phyloP scores from a whole-genome alignment of 2,113 vertebrate genomes.

The Syngnathoides biaculeatus region DNA sequence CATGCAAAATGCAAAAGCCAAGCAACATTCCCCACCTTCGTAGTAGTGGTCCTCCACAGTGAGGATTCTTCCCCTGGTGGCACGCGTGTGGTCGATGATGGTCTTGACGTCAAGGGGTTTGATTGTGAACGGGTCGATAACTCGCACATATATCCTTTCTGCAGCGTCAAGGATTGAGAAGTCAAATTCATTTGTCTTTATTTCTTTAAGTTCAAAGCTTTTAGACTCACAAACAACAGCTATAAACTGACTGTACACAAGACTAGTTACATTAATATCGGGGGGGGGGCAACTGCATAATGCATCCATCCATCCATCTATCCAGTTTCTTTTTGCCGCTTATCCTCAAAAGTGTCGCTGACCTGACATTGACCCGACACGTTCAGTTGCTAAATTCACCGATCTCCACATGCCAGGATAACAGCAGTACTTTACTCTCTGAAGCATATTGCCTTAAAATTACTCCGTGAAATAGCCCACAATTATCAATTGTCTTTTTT shows the following conservation, averaged over 20 bases:
- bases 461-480: too few relatives aligned
- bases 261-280: neutral
- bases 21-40: constrained; percentile 75
- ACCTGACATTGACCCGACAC: too few relatives aligned
- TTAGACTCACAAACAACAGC: neutral
- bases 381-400: too few relatives aligned
- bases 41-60: constrained; percentile 94
- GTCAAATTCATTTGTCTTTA: neutral
- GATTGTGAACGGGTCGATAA: constrained; percentile 91
- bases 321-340: too few relatives aligned
- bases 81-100: constrained; percentile 83
- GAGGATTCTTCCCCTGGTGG: constrained; percentile 86
- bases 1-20: constrained; percentile 37
- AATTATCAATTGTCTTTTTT: too few relatives aligned
- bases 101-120: constrained; percentile 90
- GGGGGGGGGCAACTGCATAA: too few relatives aligned
- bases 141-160: constrained; percentile 84
- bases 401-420: too few relatives aligned
- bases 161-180: constrained; percentile 24
- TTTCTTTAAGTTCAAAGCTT: neutral
- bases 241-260: neutral
- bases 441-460: too few relatives aligned
- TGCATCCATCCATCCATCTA: too few relatives aligned
- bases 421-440: too few relatives aligned
- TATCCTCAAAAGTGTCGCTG: too few relatives aligned